Conservation (phyloP, 2,888 invertebrate species). For the Acanthoscelides obtectus region DNA sequence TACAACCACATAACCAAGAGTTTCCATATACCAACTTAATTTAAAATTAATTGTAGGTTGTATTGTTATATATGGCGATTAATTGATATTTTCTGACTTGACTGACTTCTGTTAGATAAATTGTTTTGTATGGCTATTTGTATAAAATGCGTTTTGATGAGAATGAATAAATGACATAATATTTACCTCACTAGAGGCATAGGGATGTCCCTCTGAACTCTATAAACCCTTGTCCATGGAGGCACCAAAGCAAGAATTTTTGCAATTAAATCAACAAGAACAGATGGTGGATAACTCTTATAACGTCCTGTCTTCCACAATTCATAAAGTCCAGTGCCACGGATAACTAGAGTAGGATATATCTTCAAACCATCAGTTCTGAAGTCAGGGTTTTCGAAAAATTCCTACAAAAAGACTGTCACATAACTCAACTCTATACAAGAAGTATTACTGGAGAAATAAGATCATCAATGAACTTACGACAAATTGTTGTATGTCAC, state of each 20-base stretch:
- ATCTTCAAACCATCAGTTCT: conserved; percentile 96
- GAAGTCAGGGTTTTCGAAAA: conserved; percentile 94
- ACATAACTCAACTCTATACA: not conserved
- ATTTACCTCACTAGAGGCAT: conserved; percentile 84
- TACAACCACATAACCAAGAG: no score
- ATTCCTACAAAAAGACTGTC: conserved; percentile 56
- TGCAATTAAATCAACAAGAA: conserved; percentile 90
- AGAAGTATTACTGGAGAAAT: not conserved
- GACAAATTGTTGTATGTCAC: conserved; percentile 93
- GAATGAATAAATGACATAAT: no score
- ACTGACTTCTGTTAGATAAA: no score
- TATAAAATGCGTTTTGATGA: no score
- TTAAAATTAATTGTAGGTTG: no score
- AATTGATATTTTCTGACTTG: no score
- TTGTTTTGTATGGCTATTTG: no score
- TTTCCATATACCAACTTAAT: no score
- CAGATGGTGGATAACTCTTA: conserved; percentile 92
- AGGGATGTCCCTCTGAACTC: conserved; percentile 97
- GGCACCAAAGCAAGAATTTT: conserved; percentile 92
- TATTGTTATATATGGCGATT: no score
- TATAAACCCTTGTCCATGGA: conserved; percentile 97
- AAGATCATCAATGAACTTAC: no score
- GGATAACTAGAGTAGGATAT: conserved; percentile 96
- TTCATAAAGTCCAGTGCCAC: conserved; percentile 98
- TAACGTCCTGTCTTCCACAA: conserved; percentile 97